Percentiles rank a stretch among this genome's conserved stretches.
These are phyloP conservation scores for Enteromius radiatus DNA, from an alignment of 2,797 vertebrate genomes.

Conservation along the genomic window DNA sequence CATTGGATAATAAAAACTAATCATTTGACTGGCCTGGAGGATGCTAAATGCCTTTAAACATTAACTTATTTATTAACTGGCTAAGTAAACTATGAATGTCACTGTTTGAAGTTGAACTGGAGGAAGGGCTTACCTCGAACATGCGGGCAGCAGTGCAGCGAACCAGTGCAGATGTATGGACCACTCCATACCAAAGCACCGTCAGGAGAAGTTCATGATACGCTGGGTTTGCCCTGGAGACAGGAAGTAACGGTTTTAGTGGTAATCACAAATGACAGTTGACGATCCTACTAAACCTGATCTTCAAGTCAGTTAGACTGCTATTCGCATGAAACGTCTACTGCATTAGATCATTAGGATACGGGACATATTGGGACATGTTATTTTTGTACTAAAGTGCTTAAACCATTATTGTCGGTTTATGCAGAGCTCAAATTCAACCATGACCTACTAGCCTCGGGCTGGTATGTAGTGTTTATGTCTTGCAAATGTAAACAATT, in stretches of 20 bases:
- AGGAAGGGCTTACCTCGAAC: slow-evolving; percentile 89
- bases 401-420: not conserved
- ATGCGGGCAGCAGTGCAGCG: slow-evolving; percentile 96
- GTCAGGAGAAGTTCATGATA: slow-evolving; percentile 95
- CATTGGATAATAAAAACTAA: not conserved
- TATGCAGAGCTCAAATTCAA: not conserved
- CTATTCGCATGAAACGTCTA: slow-evolving; percentile 12
- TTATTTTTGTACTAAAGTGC: not conserved
- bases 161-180: slow-evolving; percentile 97
- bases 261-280: slow-evolving; percentile 6
- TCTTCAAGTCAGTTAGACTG: slow-evolving; percentile 5
- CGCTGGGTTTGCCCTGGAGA: slow-evolving; percentile 91
- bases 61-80: not conserved
- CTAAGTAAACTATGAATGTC: not conserved
- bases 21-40: slow-evolving; percentile 9
- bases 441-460: not conserved
- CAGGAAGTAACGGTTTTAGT: not conserved
- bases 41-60: not conserved
- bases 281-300: slow-evolving; percentile 1
- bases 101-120: not conserved
- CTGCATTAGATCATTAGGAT: not conserved
- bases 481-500: not conserved
- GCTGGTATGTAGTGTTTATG: not conserved
- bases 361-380: not conserved
- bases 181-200: slow-evolving; percentile 98